Evolutionary conservation across 1,140 invertebrate genomes (phyloP), one percentile per base, ranked within the genome.

Genomic region (Drosophila sechellia): DNA sequence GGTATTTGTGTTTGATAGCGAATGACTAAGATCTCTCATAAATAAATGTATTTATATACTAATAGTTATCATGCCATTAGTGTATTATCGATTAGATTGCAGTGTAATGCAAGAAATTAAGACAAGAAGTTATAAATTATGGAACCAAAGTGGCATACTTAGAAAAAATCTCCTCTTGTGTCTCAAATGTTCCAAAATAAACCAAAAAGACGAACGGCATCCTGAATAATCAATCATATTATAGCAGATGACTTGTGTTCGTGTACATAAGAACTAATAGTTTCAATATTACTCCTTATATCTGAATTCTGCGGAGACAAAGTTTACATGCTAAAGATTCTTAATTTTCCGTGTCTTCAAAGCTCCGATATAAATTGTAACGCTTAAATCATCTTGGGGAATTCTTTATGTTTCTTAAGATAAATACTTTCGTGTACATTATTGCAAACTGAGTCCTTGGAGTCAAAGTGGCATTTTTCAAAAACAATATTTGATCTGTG

Each of bases 291-390:
- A 37, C 35, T 4, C 31, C 31, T 0, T 31, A 31, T 31, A 31
- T 31, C 6, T 31, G 1, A 3, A 31, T 31, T 31, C 8, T 10
- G 3, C 1, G 37, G 75, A 79, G 78, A 49, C 42, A 83, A 86
- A 86, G 79, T 86, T 79, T 83, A 75, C 66, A 58, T 42, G n/a
- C 20, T 35, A 8, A 59, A 17, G 15, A 63, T 17, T 0, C 0
- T n/a, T 11, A 1, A 3, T 39, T 39, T 37, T 37, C 3, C 60
- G 34, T 84, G 77, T 84, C 79, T 86, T 77, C 83, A 77, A 75
- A 54, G 48, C 35, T 86, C 79, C 83, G 5, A 86, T 11, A 80
- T 34, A 11, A 76, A 75, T 5, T 46, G 4, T 4, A 27, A 1
- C 0, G 37, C 13, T 20, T 49, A 27, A 39, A 61, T 75, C 68